These are phyloP conservation scores for Semaprochilodus insignis DNA, from an alignment of 2,797 vertebrate genomes.

Conservation along the genomic window DNA sequence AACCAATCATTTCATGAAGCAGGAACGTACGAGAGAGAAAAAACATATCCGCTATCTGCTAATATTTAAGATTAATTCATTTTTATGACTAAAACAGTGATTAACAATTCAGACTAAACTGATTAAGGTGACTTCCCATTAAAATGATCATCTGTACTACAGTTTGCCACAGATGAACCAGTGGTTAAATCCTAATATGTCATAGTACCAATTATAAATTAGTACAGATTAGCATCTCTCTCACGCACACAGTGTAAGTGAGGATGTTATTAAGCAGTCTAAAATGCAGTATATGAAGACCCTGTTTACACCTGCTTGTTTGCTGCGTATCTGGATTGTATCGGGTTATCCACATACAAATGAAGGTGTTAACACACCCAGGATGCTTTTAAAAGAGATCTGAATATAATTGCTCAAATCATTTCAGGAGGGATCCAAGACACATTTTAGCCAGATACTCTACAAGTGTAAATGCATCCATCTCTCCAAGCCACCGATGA, in stretches of 20 bases:
- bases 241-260: conserved; percentile 9
- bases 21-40: neutral
- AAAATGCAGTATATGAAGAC: neutral
- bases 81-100: neutral
- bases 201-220: neutral
- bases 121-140: neutral
- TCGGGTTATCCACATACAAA: no score
- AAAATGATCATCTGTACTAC: neutral
- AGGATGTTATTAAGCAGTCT: neutral
- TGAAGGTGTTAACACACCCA: no score
- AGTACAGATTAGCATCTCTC: neutral
- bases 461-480: no score
- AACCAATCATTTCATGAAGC: neutral
- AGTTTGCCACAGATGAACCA: neutral
- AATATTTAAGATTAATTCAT: neutral
- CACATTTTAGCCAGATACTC: no score
- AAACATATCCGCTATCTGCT: neutral
- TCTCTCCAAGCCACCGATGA: no score
- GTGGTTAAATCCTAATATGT: neutral
- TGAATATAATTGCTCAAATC: no score
- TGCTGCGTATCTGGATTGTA: no score
- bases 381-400: no score
- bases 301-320: neutral
- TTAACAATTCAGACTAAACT: neutral
- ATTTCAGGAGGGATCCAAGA: no score